Percentiles rank a stretch among this genome's conserved stretches.
These are phyloP conservation scores for Microtus oregoni DNA, from an alignment of 2,113 vertebrate genomes.

Conservation along the genomic window DNA sequence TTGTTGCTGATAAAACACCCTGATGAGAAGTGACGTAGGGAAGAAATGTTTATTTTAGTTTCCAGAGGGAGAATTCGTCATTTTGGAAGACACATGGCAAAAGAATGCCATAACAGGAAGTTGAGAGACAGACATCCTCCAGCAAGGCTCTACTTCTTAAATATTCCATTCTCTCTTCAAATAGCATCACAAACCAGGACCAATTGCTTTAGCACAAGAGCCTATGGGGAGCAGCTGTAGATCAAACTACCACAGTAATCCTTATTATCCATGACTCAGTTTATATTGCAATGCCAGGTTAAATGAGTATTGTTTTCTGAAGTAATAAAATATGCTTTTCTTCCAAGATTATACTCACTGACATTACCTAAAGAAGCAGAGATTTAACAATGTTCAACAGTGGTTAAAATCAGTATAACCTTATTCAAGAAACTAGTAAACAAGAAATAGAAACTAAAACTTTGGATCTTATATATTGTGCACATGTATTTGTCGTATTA, in stretches of 20 bases:
- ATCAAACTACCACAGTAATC: background rate
- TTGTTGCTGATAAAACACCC: background rate
- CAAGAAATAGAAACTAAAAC: background rate
- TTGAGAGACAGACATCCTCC: background rate
- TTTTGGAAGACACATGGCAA: background rate
- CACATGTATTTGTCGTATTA: background rate
- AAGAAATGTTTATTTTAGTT: background rate
- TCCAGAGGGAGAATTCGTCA: too few relatives aligned
- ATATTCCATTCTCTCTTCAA: background rate
- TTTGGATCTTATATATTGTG: background rate
- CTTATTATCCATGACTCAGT: background rate
- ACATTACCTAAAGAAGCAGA: background rate
- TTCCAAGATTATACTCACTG: background rate
- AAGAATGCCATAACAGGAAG: background rate
- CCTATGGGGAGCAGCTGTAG: background rate
- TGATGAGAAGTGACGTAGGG: background rate
- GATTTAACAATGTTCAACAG: background rate
- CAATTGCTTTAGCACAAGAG: background rate
- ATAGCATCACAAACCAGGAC: background rate
- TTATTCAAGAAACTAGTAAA: background rate
- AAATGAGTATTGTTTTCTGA: background rate
- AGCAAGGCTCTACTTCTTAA: background rate
- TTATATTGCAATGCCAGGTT: background rate
- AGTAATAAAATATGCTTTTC: background rate
- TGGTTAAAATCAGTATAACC: background rate